phyloP scores from a whole-genome alignment of 2,888 invertebrate species.

The Alloscopus bannaensis region DNA sequence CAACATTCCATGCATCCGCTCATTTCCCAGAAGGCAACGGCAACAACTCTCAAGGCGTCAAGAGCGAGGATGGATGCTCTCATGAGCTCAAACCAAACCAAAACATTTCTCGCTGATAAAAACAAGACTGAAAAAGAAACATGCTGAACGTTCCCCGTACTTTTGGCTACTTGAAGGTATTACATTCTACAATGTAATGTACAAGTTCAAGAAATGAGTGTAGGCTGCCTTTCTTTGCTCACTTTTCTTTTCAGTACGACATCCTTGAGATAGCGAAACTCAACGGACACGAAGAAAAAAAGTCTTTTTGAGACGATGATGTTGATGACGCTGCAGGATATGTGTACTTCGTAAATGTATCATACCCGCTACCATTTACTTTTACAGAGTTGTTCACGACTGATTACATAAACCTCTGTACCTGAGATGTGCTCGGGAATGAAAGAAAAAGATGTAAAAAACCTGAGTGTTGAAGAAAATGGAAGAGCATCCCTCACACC shows the following conservation, averaged over 20 bases:
- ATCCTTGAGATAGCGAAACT: constrained; percentile 21
- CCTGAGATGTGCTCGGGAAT: not conserved
- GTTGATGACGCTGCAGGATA: constrained; percentile 23
- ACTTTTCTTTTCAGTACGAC: constrained; percentile 29
- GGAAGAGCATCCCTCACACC: not conserved
- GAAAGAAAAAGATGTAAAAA: constrained; percentile 3
- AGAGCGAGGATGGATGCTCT: too few relatives aligned
- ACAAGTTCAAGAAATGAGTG: not conserved
- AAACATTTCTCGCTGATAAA: constrained; percentile 9
- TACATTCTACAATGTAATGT: not conserved
- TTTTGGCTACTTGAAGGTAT: not conserved
- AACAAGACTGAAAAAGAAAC: not conserved
- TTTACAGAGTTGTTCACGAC: constrained; percentile 11
- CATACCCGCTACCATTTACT: not conserved
- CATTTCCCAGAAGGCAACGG: constrained; percentile 22
- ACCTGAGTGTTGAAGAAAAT: not conserved
- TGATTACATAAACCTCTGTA: constrained; percentile 11
- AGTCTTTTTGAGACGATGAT: not conserved
- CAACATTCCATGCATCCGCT: constrained; percentile 19
- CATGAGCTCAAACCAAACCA: not conserved
- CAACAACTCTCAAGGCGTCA: not conserved
- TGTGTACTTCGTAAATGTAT: not conserved
- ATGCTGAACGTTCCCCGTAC: not conserved
- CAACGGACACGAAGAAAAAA: constrained; percentile 1
- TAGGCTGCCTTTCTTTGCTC: not conserved